Evolutionary conservation across 2,113 vertebrate species (phyloP), one percentile per base, ranked within the genome.

Genomic region (Macrotis lagotis): DNA sequence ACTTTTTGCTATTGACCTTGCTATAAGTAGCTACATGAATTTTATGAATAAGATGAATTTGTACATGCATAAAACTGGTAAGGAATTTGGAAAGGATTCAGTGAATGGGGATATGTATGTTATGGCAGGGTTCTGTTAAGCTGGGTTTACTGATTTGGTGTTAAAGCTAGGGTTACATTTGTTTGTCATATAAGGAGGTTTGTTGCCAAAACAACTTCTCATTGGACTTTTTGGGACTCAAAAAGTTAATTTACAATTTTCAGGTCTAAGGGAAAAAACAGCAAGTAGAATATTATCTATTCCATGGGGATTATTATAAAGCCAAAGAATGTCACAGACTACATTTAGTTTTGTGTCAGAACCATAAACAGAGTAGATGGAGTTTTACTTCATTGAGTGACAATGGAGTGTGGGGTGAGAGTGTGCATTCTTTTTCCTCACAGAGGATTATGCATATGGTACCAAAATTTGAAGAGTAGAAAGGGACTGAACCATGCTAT

Each of bases 201-300:
- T 26, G 90, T n/a, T 53, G 95, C 94, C 93, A 97, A 94, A 96
- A 92, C 26, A 90, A 47, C 95, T 91, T 96, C 91, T 91, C 94
- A 92, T 88, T 96, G 93, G 95, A 52, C 51, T 97, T 48, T 66
- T 90, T 91, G 50, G 51, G 51, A 52, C 94, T 91, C 83, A 93
- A 95, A 98, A 97, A 97, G 91, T 93, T 0, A 96, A 94, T 97
- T 88, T 95, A 90, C 94, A 95, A 95, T 94, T 96, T 74, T 14
- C 92, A 93, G 66, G 48, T 53, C 14, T 66, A 66, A 97, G 95
- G 44, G 94, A 93, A 97, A 97, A 96, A 3, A 3, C 51, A 52
- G 24, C 22, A 52, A 52, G 51, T 52, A 51, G 51, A 51, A 51
- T 51, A 51, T 51, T 51, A 14, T 51, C 51, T 51, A 4, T 25